Evolutionary conservation across 2,888 invertebrate genomes (phyloP), one percentile per base, ranked within the genome.

Genomic region (Hetaerina titia): DNA sequence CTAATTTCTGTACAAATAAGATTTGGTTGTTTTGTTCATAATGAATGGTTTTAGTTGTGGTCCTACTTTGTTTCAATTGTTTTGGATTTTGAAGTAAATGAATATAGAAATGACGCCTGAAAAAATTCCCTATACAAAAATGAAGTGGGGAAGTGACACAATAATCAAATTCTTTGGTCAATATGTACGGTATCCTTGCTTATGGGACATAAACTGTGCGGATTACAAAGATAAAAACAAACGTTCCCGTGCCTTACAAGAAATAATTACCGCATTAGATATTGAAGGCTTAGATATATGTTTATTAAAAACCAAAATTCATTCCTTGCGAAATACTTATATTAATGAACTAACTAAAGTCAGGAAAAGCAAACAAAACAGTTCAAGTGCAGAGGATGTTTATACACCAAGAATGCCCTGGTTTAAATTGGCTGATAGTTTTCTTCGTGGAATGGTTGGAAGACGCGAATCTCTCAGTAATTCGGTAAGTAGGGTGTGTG

Each of bases 281-380:
- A 90, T 90, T 31, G 63, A 63, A 9, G 90, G 90, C n/a, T n/a
- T 90, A 19, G 31, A 15, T 63, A 31, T 90, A 19, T 60, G 63
- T 63, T 63, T 90, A 31, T 57, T 90, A 8, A 90, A 90, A 90
- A 63, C 63, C 15, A 90, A 90, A 58, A 90, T 90, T 31, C 90
- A 90, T 63, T 90, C 90, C 63, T 17, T 90, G 8, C 60, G 90
- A 90, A 90, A 63, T 60, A 63, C 90, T 0, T 90, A 90, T 22
- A 31, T 63, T 17, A 90, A 90, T 63, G 90, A 90, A 63, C 25
- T 31, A 90, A 90, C 31, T 19, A 90, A 90, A 90, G 63, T 90
- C 31, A 45, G 22, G 63, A 90, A 31, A 25, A 90, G 90, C 19
- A 90, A 90, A 63, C 81, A 11, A 31, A 63, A 31, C 13, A 45